phyloP scores from a whole-genome alignment of 2,113 vertebrate species.

The Sylvietta virens region DNA sequence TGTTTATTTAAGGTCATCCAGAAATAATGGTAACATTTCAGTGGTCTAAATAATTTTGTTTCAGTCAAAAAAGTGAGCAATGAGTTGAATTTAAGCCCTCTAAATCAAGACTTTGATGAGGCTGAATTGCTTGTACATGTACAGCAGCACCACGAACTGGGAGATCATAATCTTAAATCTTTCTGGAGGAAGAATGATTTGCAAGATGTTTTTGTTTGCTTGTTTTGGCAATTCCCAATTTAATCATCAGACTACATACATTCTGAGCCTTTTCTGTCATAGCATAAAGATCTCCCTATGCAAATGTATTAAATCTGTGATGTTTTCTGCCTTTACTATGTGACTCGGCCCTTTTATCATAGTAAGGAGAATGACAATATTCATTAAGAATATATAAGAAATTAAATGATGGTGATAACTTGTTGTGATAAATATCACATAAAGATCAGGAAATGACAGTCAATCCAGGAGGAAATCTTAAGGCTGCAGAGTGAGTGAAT shows the following conservation, averaged over 20 bases:
- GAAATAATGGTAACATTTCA: neutral
- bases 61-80: neutral
- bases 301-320: neutral
- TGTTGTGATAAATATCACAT: neutral
- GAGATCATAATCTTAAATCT: neutral
- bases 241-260: neutral
- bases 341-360: neutral
- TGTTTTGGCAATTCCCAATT: neutral
- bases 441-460: neutral
- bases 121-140: neutral
- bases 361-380: neutral
- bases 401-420: neutral
- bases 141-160: neutral
- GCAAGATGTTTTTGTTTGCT: neutral
- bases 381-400: neutral
- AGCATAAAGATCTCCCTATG: neutral
- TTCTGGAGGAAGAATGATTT: neutral
- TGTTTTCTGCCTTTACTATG: neutral
- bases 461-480: neutral
- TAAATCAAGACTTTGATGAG: neutral
- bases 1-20: neutral
- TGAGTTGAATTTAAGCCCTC: neutral
- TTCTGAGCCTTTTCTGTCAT: neutral
- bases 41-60: neutral
- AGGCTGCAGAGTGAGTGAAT: neutral